Conservation (phyloP, 2,113 vertebrate genomes). For the Cariama cristata region DNA sequence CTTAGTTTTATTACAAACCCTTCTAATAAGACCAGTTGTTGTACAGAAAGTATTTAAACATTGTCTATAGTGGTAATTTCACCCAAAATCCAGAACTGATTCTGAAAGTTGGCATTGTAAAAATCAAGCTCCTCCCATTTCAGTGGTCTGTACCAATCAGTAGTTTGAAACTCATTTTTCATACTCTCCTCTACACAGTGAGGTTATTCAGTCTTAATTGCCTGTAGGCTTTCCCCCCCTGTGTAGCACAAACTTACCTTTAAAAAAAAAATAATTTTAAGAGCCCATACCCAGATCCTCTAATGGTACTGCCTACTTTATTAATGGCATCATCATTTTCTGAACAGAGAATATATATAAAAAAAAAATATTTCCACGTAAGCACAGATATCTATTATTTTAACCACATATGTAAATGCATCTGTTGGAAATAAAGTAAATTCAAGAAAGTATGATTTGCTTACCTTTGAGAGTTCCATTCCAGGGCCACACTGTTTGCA, state of each 20-base stretch:
- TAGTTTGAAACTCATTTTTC: not conserved
- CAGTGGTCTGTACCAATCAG: not conserved
- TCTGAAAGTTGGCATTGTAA: not conserved
- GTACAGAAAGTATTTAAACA: not conserved
- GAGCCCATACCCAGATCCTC: not conserved
- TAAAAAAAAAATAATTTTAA: not conserved
- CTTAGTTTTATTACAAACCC: not conserved
- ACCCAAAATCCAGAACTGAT: not conserved
- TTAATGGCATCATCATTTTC: not conserved
- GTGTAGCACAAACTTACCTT: not conserved
- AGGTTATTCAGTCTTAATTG: not conserved
- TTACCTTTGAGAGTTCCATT: constrained; percentile 95
- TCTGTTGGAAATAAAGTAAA: not conserved
- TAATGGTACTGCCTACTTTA: not conserved
- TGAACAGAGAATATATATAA: not conserved
- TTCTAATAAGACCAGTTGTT: not conserved
- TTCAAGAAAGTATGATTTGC: not conserved
- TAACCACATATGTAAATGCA: not conserved
- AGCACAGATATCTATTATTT: not conserved
- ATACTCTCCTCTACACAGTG: not conserved
- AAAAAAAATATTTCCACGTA: not conserved
- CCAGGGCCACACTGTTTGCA: constrained; percentile 96
- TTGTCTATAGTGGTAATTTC: not conserved
- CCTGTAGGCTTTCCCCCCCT: fast-evolving
- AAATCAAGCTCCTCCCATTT: not conserved